These are phyloP conservation scores for Drosophila nigritarsus DNA, from an alignment of 2,888 invertebrate genomes.

Conservation along the genomic window DNA sequence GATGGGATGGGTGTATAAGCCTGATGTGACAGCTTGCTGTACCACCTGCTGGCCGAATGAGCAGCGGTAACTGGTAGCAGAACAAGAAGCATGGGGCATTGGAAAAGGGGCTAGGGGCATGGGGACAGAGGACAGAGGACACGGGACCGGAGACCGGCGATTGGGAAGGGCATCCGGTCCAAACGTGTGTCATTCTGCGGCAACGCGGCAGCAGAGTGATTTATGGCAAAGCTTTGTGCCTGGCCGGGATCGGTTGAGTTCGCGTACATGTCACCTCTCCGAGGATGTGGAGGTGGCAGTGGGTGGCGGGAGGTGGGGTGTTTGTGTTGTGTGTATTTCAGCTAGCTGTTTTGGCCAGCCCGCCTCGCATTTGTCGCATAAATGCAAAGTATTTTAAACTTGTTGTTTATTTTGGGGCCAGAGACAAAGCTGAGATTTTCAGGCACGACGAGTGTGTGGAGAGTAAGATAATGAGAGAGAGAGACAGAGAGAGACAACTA, in stretches of 20 bases:
- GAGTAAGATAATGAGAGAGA: neutral
- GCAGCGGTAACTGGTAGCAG: conserved; percentile 20
- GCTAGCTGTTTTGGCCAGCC: conserved; percentile 8
- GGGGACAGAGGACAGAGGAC: neutral
- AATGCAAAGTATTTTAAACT: conserved; percentile 72
- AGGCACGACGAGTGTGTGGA: neutral
- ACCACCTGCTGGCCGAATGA: conserved; percentile 51
- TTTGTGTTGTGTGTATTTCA: conserved; percentile 2
- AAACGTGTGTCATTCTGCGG: conserved; percentile 77
- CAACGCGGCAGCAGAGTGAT: conserved; percentile 76
- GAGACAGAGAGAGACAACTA: neutral
- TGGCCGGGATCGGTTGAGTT: conserved; percentile 22
- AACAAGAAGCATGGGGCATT: neutral
- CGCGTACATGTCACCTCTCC: conserved; percentile 7
- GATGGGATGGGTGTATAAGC: neutral
- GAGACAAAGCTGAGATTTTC: conserved; percentile 48
- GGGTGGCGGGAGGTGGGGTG: neutral
- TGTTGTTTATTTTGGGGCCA: conserved; percentile 58
- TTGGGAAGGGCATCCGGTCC: conserved; percentile 32
- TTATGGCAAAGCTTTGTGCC: conserved; percentile 62
- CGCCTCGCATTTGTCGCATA: conserved; percentile 64
- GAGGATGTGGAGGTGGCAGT: neutral
- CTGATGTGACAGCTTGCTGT: conserved; percentile 9
- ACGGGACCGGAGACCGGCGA: neutral
- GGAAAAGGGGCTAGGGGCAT: neutral